Evolutionary conservation across 2,113 vertebrate species (phyloP), one percentile per base, ranked within the genome.

Genomic region (Proterorhinus semilunaris): DNA sequence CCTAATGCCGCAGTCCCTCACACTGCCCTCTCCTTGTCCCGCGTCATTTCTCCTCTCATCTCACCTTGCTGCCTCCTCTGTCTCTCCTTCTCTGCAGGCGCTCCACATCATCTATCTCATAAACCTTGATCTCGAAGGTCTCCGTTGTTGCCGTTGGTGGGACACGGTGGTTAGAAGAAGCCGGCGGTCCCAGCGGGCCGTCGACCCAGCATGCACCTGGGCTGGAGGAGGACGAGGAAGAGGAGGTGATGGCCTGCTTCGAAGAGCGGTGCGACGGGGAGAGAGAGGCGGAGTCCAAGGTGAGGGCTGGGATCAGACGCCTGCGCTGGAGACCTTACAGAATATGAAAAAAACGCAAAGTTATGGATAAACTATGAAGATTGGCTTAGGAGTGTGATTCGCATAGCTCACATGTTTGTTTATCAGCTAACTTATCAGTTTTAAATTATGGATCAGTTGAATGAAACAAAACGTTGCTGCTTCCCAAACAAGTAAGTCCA

Each of bases 91-190:
- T 91, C 87, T 98, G 96, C 49, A 99, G 93, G 55, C 97, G 93
- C 68, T 99, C 96, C 7, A 99, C 96, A 0, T 99, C 96, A 13
- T 99, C 98, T 3, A 99, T 99, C 80, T 99, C 96, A n/a, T 99
- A 99, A 65, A 99, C 97, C 80, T 98, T 99, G 80, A 99, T 99
- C 91, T 98, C 97, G 27, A 99, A 99, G 62, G 96, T 94, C 69
- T 99, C 97, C 17, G 93, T 90, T 1, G 83, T 62, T 7, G 74
- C 58, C 27, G 27, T 36, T 0, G 50, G 92, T 53, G 8, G 87
- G 79, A 59, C 95, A 71, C 91, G 93, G 91, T 78, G 68, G 91
- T 84, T 66, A 83, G 86, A 61, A 8, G 89, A 54, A 7, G 69
- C 71, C 0, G 80, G 84, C 1, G 88, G 94, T 50, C 96, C 82